phyloP scores from a whole-genome alignment of 2,797 vertebrate species.

The Halcyon leucocephala region DNA sequence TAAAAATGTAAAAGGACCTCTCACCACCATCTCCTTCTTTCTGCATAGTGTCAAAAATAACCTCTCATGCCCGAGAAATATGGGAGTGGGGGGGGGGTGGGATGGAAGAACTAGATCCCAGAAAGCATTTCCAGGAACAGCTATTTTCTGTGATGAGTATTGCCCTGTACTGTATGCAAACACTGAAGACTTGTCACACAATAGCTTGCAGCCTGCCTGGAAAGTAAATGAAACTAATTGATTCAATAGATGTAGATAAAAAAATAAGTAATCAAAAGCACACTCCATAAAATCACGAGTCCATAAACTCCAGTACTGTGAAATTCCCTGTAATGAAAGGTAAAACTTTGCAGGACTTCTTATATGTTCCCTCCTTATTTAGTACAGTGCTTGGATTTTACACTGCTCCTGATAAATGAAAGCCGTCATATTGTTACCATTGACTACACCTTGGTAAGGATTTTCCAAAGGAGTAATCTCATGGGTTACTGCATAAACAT shows the following conservation, averaged over 20 bases:
- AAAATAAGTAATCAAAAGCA: constrained; percentile 27
- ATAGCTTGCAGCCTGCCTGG: not conserved
- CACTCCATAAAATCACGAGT: constrained; percentile 41
- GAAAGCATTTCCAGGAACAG: not conserved
- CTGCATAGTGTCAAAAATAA: not conserved
- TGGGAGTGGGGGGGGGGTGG: not conserved
- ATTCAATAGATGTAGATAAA: constrained; percentile 28
- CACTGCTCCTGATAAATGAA: constrained; percentile 15
- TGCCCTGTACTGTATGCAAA: not conserved
- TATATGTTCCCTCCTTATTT: constrained; percentile 27
- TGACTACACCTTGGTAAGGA: not conserved
- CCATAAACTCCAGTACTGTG: constrained; percentile 54
- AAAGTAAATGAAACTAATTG: constrained; percentile 35
- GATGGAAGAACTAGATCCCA: not conserved
- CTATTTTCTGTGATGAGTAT: not conserved
- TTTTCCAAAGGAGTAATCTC: constrained; percentile 43
- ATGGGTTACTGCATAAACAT: constrained; percentile 10
- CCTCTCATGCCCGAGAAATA: not conserved
- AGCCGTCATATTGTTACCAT: not conserved
- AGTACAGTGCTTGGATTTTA: constrained; percentile 40
- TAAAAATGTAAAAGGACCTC: not conserved
- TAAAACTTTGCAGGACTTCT: not conserved
- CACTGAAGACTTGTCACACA: not conserved
- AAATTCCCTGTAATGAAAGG: constrained; percentile 57
- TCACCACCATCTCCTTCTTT: not conserved